Evolutionary conservation across 2,113 vertebrate genomes (phyloP).

Genomic region (Neogale vison): DNA sequence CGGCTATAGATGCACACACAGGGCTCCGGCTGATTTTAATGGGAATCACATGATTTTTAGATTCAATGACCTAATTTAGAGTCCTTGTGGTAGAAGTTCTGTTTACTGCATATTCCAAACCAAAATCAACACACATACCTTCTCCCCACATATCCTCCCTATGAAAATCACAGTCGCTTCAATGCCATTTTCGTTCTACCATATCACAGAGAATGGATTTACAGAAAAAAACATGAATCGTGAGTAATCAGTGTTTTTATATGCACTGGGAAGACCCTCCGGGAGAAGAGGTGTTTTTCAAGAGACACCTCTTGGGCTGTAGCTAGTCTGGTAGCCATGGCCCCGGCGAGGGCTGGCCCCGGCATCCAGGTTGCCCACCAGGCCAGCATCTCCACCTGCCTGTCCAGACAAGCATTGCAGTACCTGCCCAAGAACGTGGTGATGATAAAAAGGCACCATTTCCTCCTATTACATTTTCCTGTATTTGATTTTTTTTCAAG

Average conservation of each 20-base stretch:
- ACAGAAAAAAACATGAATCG: constrained; percentile 1
- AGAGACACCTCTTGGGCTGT: neutral
- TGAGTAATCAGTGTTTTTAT: neutral
- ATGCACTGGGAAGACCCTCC: neutral
- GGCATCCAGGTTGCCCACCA: neutral
- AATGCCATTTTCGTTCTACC: constrained; percentile 28
- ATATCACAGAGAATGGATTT: constrained; percentile 49
- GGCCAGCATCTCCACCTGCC: neutral
- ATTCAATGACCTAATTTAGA: constrained; percentile 31
- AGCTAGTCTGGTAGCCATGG: neutral
- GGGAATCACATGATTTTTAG: constrained; percentile 47
- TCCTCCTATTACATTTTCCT: neutral
- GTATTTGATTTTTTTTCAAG: neutral
- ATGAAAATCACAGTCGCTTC: constrained; percentile 42
- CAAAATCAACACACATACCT: constrained; percentile 45
- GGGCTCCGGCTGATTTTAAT: constrained; percentile 15
- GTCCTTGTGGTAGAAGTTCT: constrained; percentile 36
- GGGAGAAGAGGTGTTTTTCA: neutral
- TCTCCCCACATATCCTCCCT: neutral
- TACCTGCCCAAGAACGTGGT: neutral
- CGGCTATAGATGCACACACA: constrained; percentile 14
- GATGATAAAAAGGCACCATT: neutral
- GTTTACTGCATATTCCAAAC: constrained; percentile 48
- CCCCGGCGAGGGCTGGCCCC: neutral
- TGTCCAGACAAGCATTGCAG: neutral